Evolutionary conservation across 1,140 invertebrate genomes (phyloP), one percentile per base, ranked within the genome.

Genomic region (Drusus annulatus): DNA sequence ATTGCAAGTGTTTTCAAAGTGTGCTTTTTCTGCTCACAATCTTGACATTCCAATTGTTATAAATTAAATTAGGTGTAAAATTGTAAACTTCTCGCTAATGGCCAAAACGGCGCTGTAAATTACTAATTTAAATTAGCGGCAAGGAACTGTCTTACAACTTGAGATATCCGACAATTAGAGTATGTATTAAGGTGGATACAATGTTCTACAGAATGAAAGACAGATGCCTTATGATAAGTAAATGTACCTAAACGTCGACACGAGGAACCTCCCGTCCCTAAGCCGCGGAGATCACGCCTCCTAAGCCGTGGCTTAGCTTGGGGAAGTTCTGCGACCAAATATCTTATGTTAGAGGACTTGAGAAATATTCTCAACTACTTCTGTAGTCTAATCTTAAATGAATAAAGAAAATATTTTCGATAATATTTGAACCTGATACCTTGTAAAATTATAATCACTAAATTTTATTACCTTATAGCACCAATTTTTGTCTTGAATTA

Each of bases 401-500:
- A 83, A 82, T 36, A 76, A 60, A 83, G 62, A 78, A 80, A 76
- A 83, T 83, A 83, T 83, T 83, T 83, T 83, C 81, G 76, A 83
- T 83, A 83, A 83, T 79, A 80, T 83, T 83, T 83, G 76, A 83
- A 83, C 78, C 81, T 83, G 78, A 83, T 83, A 82, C 80, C 10
- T 79, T 79, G 45, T 79, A 79, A 81, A 82, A 77, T 79, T 82
- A 65, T 82, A 83, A 80, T 83, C 81, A 83, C 81, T 83, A 80
- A 83, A 80, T 74, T 79, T 75, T 76, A 78, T 83, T 80, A 80
- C 79, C 75, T 83, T 68, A 80, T 83, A 83, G 81, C 81, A 83
- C 81, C 81, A 83, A 82, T 83, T 80, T 83, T 83, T 79, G 78
- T 83, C 81, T 83, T 79, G 77, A 83, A 83, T 83, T 80, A 83